Percentiles rank a stretch among this genome's conserved stretches.
Evolutionary conservation across 2,113 vertebrate species (phyloP).

Genomic region (Cryptotis parvus): DNA sequence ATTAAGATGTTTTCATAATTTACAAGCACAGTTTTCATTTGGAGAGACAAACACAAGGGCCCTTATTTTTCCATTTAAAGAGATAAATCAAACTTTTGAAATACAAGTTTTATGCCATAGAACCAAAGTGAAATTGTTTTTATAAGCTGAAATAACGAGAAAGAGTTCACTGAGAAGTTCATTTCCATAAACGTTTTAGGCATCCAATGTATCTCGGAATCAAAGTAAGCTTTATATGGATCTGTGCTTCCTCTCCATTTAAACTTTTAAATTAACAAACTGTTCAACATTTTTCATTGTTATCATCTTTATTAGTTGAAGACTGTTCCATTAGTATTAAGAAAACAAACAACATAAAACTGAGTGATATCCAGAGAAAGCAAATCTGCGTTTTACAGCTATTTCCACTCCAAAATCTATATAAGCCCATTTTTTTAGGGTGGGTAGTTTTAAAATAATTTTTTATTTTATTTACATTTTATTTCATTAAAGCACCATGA

Average conservation of each 20-base stretch:
- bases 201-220: slow-evolving; percentile 44
- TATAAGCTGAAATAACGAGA: slow-evolving; percentile 21
- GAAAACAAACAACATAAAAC: slow-evolving; percentile 80
- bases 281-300: slow-evolving; percentile 66
- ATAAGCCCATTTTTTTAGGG: slow-evolving; percentile 44
- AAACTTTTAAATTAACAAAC: slow-evolving; percentile 74
- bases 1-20: slow-evolving; percentile 40
- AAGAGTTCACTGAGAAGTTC: slow-evolving; percentile 41
- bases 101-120: slow-evolving; percentile 44
- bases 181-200: slow-evolving; percentile 49
- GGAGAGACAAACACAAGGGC: neutral
- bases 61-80: slow-evolving; percentile 19
- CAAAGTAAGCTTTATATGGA: slow-evolving; percentile 68
- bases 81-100: neutral
- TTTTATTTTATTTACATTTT: too few relatives aligned
- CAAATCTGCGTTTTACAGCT: slow-evolving; percentile 72
- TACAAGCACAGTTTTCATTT: slow-evolving; percentile 40
- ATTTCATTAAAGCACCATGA: too few relatives aligned
- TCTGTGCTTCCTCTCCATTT: slow-evolving; percentile 64
- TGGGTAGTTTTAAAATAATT: too few relatives aligned
- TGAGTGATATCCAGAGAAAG: slow-evolving; percentile 79
- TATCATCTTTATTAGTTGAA: slow-evolving; percentile 67
- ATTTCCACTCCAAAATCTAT: slow-evolving; percentile 77
- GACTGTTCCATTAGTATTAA: slow-evolving; percentile 69
- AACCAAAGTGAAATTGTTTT: slow-evolving; percentile 30